A percentile compares a stretch with the other conserved stretches of the same genome.
Evolutionary conservation across 2,113 vertebrate genomes (phyloP).

Genomic region (Camelus dromedarius): DNA sequence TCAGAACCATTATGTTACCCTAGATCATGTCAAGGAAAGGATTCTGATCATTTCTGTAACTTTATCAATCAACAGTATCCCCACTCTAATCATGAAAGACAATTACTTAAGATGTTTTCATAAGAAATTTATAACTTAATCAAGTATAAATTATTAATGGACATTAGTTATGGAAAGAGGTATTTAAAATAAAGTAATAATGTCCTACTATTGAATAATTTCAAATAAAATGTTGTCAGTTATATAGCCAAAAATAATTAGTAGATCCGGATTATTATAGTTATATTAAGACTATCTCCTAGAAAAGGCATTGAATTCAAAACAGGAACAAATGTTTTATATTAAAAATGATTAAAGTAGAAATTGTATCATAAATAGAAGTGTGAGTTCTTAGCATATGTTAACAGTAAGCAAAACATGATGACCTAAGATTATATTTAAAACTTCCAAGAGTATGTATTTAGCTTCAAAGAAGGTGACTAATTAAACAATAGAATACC

Average conservation of each 20-base stretch:
- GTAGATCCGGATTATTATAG: neutral
- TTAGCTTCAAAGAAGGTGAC: constrained; percentile 59
- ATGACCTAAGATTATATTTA: constrained; percentile 70
- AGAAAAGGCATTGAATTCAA: constrained; percentile 25
- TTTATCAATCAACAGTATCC: neutral
- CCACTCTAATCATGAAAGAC: neutral
- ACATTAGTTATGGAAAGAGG: neutral
- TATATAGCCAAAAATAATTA: neutral
- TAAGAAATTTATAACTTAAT: neutral
- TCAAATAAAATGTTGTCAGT: neutral
- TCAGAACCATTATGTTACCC: neutral
- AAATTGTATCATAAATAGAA: constrained; percentile 57
- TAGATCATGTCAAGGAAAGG: neutral
- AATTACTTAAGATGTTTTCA: neutral
- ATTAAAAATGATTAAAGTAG: neutral
- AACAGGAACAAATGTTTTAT: constrained; percentile 34
- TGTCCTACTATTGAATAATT: neutral
- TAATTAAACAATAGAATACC: constrained; percentile 48
- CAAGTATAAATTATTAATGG: neutral
- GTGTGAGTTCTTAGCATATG: constrained; percentile 62
- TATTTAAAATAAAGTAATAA: constrained; percentile 5
- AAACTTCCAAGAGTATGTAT: constrained; percentile 21
- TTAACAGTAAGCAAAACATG: constrained; percentile 52
- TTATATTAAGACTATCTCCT: constrained; percentile 8
- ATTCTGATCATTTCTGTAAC: neutral